These are phyloP conservation scores for Chelonia mydas DNA, from an alignment of 2,797 vertebrate species.

Conservation along the genomic window DNA sequence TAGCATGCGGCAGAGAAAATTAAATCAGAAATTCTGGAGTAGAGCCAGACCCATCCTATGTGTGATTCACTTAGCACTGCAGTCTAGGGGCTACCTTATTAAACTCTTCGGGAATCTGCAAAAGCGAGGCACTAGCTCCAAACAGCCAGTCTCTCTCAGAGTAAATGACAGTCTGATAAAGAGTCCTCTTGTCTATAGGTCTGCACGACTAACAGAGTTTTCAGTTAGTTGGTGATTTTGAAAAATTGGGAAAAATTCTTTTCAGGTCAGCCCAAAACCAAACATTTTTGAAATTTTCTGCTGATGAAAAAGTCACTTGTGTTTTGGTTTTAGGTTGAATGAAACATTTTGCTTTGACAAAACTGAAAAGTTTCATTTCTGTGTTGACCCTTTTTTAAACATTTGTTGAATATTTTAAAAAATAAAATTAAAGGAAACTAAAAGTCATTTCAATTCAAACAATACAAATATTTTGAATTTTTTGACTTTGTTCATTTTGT, in stretches of 20 bases:
- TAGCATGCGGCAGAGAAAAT: not conserved
- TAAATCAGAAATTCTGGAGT: not conserved
- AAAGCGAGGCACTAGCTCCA: not conserved
- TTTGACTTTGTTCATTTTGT: too few relatives aligned
- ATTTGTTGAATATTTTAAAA: too few relatives aligned
- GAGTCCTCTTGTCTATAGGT: not conserved
- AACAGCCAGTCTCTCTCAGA: not conserved
- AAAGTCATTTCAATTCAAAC: too few relatives aligned
- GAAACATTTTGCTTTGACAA: not conserved
- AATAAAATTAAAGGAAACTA: too few relatives aligned
- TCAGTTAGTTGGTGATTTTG: not conserved
- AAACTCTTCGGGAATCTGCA: not conserved
- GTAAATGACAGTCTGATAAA: not conserved
- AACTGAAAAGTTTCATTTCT: too few relatives aligned
- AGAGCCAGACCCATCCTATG: not conserved
- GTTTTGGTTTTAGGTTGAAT: not conserved
- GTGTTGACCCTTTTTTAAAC: too few relatives aligned
- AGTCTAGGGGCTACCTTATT: too few relatives aligned
- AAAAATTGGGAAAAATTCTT: not conserved
- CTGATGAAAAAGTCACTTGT: not conserved
- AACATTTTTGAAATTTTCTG: not conserved
- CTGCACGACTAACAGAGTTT: not conserved
- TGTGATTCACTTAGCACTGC: not conserved
- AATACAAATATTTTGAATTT: too few relatives aligned
- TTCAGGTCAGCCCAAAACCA: not conserved